Evolutionary conservation across 2,113 vertebrate species (phyloP).

Genomic region (Sakesphorus luctuosus): DNA sequence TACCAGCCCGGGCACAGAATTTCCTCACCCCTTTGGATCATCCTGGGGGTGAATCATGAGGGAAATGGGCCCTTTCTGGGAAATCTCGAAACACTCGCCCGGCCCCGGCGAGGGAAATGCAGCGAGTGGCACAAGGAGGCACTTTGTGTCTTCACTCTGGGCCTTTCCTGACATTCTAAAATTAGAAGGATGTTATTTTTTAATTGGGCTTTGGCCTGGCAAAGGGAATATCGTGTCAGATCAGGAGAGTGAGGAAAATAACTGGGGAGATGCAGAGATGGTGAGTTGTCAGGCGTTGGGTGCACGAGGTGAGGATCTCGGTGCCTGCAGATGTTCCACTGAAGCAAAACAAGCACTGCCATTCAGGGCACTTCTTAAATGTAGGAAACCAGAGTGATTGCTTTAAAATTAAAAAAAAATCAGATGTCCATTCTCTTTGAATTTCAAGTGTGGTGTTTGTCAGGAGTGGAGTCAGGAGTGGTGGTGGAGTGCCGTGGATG

Average conservation of each 20-base stretch:
- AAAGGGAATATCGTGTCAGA: not conserved
- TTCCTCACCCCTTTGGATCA: not conserved
- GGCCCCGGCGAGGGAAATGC: not conserved
- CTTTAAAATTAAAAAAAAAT: not conserved
- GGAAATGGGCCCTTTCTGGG: not conserved
- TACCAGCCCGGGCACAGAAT: not conserved
- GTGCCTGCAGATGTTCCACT: not conserved
- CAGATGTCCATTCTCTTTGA: not conserved
- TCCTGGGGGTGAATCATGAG: not conserved
- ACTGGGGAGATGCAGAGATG: fast-evolving
- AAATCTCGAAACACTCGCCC: not conserved
- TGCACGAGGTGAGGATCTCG: not conserved
- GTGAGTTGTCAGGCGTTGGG: not conserved
- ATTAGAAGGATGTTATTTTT: not conserved
- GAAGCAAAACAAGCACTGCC: too few species aligned
- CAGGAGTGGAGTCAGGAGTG: not conserved
- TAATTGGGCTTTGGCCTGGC: not conserved
- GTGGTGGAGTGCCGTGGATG: fast-evolving
- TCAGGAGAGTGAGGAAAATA: not conserved
- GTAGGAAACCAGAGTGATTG: not conserved
- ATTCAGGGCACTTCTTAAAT: too few species aligned
- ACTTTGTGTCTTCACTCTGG: not conserved
- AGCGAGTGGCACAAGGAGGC: not conserved
- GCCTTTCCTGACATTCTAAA: not conserved
- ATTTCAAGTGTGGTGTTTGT: not conserved